phyloP scores from a whole-genome alignment of 2,113 vertebrate species.

The Tretioscincus oriximinensis region DNA sequence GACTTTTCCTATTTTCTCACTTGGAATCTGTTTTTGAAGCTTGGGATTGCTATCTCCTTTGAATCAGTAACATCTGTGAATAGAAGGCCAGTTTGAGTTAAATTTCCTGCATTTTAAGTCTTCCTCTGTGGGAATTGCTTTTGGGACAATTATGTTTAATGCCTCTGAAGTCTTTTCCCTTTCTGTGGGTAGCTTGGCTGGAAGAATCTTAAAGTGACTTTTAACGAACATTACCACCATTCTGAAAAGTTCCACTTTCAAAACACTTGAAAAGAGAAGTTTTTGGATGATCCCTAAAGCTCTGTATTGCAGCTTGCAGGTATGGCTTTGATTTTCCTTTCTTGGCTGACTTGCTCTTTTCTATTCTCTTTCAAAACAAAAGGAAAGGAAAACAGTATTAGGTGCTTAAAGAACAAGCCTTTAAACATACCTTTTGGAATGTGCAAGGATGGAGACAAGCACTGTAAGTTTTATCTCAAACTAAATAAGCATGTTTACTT shows the following conservation, averaged over 20 bases:
- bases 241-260: constrained; percentile 66
- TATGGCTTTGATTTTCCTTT: constrained; percentile 70
- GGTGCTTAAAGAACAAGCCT: constrained; percentile 39
- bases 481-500: constrained; percentile 58
- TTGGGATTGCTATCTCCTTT: constrained; percentile 76
- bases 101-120: constrained; percentile 79
- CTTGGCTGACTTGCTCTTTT: constrained; percentile 58
- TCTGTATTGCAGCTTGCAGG: constrained; percentile 63
- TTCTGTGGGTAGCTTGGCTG: constrained; percentile 42
- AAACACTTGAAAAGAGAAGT: constrained; percentile 59
- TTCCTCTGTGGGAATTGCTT: constrained; percentile 54
- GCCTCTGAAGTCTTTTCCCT: constrained; percentile 47
- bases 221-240: constrained; percentile 48
- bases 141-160: constrained; percentile 57
- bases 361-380: constrained; percentile 52
- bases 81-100: constrained; percentile 64
- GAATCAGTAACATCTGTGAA: constrained; percentile 85
- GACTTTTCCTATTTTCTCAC: constrained; percentile 79
- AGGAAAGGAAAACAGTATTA: constrained; percentile 29
- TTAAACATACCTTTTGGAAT: constrained; percentile 32
- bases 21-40: constrained; percentile 77
- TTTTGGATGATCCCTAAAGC: constrained; percentile 60
- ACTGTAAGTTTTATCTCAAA: constrained; percentile 53
- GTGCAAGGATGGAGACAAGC: constrained; percentile 61
- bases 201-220: constrained; percentile 60